phyloP scores from a whole-genome alignment of 2,797 vertebrate genomes.

The Acrossocheilus wenchowensis region DNA sequence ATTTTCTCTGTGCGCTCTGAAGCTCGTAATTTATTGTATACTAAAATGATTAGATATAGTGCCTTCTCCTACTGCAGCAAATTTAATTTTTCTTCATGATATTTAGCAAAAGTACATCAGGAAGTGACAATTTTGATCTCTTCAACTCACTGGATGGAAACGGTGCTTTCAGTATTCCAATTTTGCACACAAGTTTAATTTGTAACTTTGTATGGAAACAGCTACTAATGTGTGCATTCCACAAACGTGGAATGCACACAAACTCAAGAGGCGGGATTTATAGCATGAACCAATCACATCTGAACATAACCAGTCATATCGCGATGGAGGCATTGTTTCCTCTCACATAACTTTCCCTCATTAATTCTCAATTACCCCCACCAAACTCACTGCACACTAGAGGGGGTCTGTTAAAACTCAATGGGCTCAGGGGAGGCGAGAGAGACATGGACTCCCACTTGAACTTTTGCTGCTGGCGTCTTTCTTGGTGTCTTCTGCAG shows the following conservation, averaged over 20 bases:
- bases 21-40: no score
- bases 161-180: background rate
- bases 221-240: background rate
- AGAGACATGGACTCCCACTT: background rate
- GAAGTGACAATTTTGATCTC: no score
- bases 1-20: no score
- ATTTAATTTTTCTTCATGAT: no score
- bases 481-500: constrained; percentile 64
- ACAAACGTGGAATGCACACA: background rate
- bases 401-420: background rate
- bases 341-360: background rate
- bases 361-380: background rate
- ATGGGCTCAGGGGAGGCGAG: background rate
- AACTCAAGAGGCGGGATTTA: background rate
- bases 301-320: background rate
- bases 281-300: background rate
- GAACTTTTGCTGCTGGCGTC: background rate
- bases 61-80: no score
- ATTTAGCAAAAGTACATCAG: no score
- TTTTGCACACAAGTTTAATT: background rate
- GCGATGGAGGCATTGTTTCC: background rate
- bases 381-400: background rate
- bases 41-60: no score
- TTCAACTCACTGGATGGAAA: no score
- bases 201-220: background rate